Evolutionary conservation across 2,797 vertebrate genomes (phyloP).

Genomic region (Enteromius mattozi): DNA sequence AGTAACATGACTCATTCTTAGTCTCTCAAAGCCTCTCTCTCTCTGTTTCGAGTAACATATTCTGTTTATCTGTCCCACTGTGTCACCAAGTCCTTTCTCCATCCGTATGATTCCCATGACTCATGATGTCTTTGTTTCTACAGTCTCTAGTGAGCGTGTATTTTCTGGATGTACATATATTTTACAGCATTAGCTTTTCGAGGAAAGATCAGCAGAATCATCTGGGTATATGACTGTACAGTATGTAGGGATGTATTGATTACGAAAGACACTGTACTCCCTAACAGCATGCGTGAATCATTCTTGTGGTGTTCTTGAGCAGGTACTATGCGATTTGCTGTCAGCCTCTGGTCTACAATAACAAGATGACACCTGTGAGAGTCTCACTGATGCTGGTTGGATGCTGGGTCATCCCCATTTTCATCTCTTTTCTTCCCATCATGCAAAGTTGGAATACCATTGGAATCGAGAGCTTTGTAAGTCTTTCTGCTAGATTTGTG

Average conservation of each 20-base stretch:
- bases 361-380: constrained; percentile 84
- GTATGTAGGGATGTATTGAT: not conserved
- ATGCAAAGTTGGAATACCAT: constrained; percentile 87
- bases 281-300: constrained; percentile 22
- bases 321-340: constrained; percentile 87
- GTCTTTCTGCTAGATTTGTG: constrained; percentile 54
- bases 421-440: constrained; percentile 86
- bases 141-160: constrained; percentile 1
- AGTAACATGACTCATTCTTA: constrained; percentile 37
- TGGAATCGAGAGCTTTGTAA: constrained; percentile 84
- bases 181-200: constrained; percentile 29
- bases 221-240: not conserved
- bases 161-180: constrained; percentile 28
- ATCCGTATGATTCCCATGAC: constrained; percentile 44
- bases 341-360: constrained; percentile 84
- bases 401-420: constrained; percentile 83
- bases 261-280: constrained; percentile 11
- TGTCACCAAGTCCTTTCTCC: constrained; percentile 30
- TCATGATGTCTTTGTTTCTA: constrained; percentile 29
- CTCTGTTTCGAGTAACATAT: not conserved
- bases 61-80: constrained; percentile 43
- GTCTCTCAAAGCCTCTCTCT: constrained; percentile 13
- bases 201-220: not conserved
- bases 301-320: constrained; percentile 24
- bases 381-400: constrained; percentile 82